Evolutionary conservation across 2,113 vertebrate genomes (phyloP), one percentile per base, ranked within the genome.

Genomic region (Oxygymnocypris stewartii): DNA sequence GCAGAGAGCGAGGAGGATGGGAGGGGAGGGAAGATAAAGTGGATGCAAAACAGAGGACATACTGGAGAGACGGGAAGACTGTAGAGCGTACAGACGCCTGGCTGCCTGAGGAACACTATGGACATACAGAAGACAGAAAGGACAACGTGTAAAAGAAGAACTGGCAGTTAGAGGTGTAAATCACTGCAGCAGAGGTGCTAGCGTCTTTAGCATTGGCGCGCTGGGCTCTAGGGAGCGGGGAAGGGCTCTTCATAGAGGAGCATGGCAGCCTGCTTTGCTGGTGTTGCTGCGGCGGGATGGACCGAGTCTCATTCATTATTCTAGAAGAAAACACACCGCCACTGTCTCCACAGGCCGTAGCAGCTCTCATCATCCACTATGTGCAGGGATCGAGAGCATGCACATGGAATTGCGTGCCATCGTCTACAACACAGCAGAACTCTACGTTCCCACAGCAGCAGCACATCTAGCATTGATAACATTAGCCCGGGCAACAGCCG

Each of bases 21-120:
- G 87, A 59, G 87, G 61, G 82, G 75, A 87, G 92, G 92, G 90
- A 89, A 92, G 91, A 93, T 89, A 86, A 91, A 11, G 65, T 47
- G 87, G 76, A 89, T 89, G 82, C 47, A 40, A 49, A 91, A 87
- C 88, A 91, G 83, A 81, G 54, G 88, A 83, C 44, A 4, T 23
- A 35, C 10, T n/a, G 87, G 35, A 65, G 81, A 61, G 59, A 79
- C 63, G 31, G 85, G 71, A 80, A 47, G 85, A 67, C 79, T 82
- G 49, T 4, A 65, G 40, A 81, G 37, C n/a, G 25, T 25, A 65
- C 37, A 65, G 79, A 81, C 23, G 31, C 12, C 57, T 61, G 54
- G n/a, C 6, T 28, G 37, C 7, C 79, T 82, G 40, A 82, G 40
- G 8, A 67, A 35, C 28, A 23, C 20, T 20, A 37, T 37, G 49